Evolutionary conservation across 2,888 invertebrate genomes (phyloP).

Genomic region (Ommatoiulus sabulosus): DNA sequence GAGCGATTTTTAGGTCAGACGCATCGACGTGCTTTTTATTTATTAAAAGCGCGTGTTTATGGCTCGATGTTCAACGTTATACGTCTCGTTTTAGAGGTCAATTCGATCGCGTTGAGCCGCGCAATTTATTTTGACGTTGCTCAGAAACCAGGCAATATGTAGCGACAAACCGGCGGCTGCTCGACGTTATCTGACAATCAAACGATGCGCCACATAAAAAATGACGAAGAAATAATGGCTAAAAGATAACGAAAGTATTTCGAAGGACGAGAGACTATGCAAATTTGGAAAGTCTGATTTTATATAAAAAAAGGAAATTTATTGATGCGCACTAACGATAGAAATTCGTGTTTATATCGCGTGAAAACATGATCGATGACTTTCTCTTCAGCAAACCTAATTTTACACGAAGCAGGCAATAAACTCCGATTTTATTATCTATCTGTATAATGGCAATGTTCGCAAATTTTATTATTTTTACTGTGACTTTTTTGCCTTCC

Average conservation of each 20-base stretch:
- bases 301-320: too few species aligned
- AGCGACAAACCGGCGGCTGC: not conserved
- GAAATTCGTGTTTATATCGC: too few species aligned
- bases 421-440: too few species aligned
- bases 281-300: not conserved
- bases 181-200: not conserved
- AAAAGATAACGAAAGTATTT: not conserved
- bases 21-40: not conserved
- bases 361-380: too few species aligned
- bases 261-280: not conserved
- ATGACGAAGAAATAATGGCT: not conserved
- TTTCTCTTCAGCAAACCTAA: too few species aligned
- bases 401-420: too few species aligned
- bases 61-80: not conserved
- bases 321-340: too few species aligned
- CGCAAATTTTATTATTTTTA: too few species aligned
- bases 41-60: slow-evolving; percentile 30
- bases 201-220: not conserved
- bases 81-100: slow-evolving; percentile 16
- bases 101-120: not conserved
- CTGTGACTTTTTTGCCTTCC: too few species aligned
- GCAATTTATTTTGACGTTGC: not conserved
- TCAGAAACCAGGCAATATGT: not conserved
- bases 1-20: slow-evolving; percentile 31
- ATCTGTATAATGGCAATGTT: too few species aligned